Evolutionary conservation across 2,888 invertebrate genomes (phyloP).

Genomic region (Portevinia maculata): DNA sequence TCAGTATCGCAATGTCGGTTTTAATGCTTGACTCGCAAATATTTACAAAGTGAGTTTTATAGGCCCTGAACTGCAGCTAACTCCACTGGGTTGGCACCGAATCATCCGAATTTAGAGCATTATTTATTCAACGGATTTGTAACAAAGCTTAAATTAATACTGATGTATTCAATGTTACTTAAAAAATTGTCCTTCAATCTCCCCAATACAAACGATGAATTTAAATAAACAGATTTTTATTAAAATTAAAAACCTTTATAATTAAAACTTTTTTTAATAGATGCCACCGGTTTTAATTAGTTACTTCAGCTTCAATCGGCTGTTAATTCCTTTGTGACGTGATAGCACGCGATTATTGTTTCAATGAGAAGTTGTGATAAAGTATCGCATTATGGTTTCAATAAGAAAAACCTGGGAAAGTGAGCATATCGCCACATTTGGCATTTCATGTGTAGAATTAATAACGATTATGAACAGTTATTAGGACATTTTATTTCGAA

Average conservation of each 20-base stretch:
- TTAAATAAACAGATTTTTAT: conserved; percentile 24
- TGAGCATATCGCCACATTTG: conserved; percentile 3
- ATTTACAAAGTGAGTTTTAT: conserved; percentile 67
- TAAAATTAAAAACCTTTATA: no score
- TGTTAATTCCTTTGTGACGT: conserved; percentile 54
- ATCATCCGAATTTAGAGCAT: no score
- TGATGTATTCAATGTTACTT: neutral
- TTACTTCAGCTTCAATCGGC: conserved; percentile 12
- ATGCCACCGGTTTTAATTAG: neutral
- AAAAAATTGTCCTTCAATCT: neutral
- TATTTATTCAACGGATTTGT: no score
- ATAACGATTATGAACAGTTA: conserved; percentile 24
- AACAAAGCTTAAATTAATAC: conserved; percentile 1
- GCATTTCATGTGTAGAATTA: conserved; percentile 32
- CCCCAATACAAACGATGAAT: conserved; percentile 13
- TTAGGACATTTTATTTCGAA: conserved; percentile 2
- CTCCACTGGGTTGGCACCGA: neutral
- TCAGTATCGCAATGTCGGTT: conserved; percentile 9
- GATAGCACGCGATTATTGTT: conserved; percentile 50
- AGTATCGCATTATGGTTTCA: conserved; percentile 30
- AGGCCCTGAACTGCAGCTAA: conserved; percentile 51
- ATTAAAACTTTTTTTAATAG: no score
- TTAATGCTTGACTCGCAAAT: conserved; percentile 50
- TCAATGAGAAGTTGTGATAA: conserved; percentile 28
- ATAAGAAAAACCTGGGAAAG: neutral